Conservation (phyloP, 1,140 invertebrate genomes). For the Latrodectus geometricus region DNA sequence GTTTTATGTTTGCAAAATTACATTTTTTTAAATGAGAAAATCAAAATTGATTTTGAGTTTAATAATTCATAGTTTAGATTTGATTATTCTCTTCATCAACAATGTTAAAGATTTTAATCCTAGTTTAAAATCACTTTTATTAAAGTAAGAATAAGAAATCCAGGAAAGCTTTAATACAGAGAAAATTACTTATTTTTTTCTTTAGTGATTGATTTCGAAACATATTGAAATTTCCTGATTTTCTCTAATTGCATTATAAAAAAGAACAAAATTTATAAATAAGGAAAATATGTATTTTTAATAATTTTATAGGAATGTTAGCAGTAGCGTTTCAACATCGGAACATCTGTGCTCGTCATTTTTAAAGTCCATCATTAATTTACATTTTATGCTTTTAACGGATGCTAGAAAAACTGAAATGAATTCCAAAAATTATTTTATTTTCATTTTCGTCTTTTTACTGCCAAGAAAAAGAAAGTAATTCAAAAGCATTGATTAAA, state of each 20-base stretch:
- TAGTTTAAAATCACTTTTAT: too few relatives aligned
- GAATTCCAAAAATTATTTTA: conserved; percentile 8
- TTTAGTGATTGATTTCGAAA: neutral
- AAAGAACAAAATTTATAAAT: neutral
- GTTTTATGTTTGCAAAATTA: too few relatives aligned
- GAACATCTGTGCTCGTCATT: neutral
- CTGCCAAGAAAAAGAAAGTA: conserved; percentile 10
- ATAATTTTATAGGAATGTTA: neutral
- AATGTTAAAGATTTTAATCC: too few relatives aligned
- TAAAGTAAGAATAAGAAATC: too few relatives aligned
- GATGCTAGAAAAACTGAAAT: conserved; percentile 18
- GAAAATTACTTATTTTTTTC: too few relatives aligned
- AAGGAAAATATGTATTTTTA: neutral
- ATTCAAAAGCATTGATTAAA: conserved; percentile 50
- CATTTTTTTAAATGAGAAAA: too few relatives aligned
- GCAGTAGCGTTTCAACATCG: neutral
- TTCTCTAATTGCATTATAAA: neutral
- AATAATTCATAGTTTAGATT: too few relatives aligned
- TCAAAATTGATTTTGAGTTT: too few relatives aligned
- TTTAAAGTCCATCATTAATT: conserved; percentile 51
- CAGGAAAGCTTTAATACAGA: too few relatives aligned
- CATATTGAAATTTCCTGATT: neutral
- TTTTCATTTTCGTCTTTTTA: conserved; percentile 3
- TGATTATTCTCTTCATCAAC: too few relatives aligned
- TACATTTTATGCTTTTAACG: conserved; percentile 35